Evolutionary conservation across 2,113 vertebrate genomes (phyloP).

Genomic region (Scomber scombrus): DNA sequence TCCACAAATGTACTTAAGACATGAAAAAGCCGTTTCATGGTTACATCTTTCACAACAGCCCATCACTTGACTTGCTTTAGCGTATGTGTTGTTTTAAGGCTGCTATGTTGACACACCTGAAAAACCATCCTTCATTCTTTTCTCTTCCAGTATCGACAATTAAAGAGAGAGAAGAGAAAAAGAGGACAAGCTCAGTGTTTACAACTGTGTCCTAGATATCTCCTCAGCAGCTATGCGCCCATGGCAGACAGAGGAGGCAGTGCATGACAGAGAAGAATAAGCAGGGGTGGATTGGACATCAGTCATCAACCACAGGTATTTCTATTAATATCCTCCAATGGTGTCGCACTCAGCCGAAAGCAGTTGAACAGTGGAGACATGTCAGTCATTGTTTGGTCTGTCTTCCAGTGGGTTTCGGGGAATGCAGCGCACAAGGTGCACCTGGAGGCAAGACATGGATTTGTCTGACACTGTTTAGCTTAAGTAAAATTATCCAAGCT

Average conservation of each 20-base stretch:
- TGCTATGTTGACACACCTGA: constrained; percentile 62
- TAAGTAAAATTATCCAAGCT: constrained; percentile 35
- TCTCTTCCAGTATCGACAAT: constrained; percentile 43
- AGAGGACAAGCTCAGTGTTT: constrained; percentile 63
- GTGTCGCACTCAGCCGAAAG: constrained; percentile 44
- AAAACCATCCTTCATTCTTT: constrained; percentile 51
- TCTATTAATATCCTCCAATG: constrained; percentile 83
- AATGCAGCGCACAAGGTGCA: constrained; percentile 58
- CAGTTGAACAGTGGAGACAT: constrained; percentile 72
- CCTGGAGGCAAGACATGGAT: constrained; percentile 60
- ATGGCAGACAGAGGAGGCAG: constrained; percentile 58
- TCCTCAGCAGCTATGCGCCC: constrained; percentile 61
- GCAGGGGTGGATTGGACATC: constrained; percentile 60
- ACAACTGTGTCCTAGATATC: constrained; percentile 52
- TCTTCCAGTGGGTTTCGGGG: constrained; percentile 67
- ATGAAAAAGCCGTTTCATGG: constrained; percentile 32
- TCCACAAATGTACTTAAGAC: neutral
- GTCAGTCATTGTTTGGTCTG: constrained; percentile 79
- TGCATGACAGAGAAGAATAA: constrained; percentile 62
- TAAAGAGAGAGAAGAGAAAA: constrained; percentile 31
- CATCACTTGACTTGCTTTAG: constrained; percentile 6
- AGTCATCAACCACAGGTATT: constrained; percentile 81
- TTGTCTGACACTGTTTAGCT: constrained; percentile 54
- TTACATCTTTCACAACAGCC: constrained; percentile 42
- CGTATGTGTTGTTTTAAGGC: constrained; percentile 46